These are phyloP conservation scores for Psilopogon haemacephalus DNA, from an alignment of 2,113 vertebrate genomes.

Conservation along the genomic window DNA sequence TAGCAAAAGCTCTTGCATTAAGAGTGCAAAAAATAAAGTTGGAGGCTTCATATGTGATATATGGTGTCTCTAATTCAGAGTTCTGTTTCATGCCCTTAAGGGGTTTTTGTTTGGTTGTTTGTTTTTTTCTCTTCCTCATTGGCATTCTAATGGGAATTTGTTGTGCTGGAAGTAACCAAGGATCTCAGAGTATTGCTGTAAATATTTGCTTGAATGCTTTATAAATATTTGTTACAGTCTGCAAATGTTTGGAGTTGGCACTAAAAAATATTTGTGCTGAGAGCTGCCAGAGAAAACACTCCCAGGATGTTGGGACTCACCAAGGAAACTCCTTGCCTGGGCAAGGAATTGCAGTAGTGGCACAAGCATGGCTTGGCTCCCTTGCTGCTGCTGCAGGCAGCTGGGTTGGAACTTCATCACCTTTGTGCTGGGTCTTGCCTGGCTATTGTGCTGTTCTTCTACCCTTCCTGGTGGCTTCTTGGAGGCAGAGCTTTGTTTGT, in stretches of 20 bases:
- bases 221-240: not conserved
- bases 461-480: not conserved
- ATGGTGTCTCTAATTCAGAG: not conserved
- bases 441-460: not conserved
- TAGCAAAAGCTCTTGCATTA: not conserved
- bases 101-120: not conserved
- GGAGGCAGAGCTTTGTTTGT: not conserved
- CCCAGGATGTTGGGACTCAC: not conserved
- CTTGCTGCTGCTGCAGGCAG: not conserved
- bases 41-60: not conserved
- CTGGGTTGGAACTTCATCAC: not conserved
- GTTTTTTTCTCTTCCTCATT: not conserved
- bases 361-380: not conserved
- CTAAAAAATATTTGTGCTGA: not conserved
- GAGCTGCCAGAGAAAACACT: not conserved
- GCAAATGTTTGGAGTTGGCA: not conserved
- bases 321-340: not conserved
- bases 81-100: not conserved
- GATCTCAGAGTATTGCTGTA: not conserved
- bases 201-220: not conserved
- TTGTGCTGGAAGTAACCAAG: not conserved
- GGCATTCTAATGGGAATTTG: not conserved
- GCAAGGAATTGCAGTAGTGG: not conserved
- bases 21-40: not conserved
- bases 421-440: accelerated